Evolutionary conservation across 2,113 vertebrate species (phyloP).

Genomic region (western clawed frog (Xenopus tropicalis)): UCB_Xtro_10.0 CM004448.2:89005001-89005500

Average conservation of each 20-base stretch:
- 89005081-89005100: too few relatives aligned
- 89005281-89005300: slow-evolving; percentile 66
- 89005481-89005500: background rate
- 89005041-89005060: too few relatives aligned
- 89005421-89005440: too few relatives aligned
- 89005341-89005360: slow-evolving; percentile 48
- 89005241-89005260: slow-evolving; percentile 81
- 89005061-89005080: too few relatives aligned
- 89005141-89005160: too few relatives aligned
- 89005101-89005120: too few relatives aligned
- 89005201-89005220: slow-evolving; percentile 74
- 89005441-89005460: too few relatives aligned
- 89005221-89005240: slow-evolving; percentile 79
- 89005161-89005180: slow-evolving; percentile 63
- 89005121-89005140: too few relatives aligned
- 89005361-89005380: slow-evolving; percentile 16
- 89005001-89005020: too few relatives aligned
- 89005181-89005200: slow-evolving; percentile 67
- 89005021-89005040: too few relatives aligned
- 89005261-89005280: slow-evolving; percentile 66
- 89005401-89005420: background rate
- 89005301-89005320: slow-evolving; percentile 66
- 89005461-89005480: too few relatives aligned
- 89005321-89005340: slow-evolving; percentile 77
- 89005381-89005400: background rate